phyloP scores from a whole-genome alignment of 2,797 vertebrate species.

The Poeciliopsis gracilis region DNA sequence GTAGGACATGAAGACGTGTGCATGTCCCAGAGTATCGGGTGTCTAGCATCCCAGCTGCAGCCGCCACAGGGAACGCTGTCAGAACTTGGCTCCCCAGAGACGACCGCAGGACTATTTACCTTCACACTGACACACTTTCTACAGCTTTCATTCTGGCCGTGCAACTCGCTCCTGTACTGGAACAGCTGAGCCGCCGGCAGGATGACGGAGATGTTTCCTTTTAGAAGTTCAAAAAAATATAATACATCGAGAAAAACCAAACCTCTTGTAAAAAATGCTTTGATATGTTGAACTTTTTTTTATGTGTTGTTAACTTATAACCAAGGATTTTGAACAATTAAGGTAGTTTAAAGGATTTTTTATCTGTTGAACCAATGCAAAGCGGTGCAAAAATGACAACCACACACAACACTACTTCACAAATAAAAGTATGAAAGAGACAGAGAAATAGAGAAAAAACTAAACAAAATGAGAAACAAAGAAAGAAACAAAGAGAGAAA shows the following conservation, averaged over 20 bases:
- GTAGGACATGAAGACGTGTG: not conserved
- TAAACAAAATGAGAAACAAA: too few species aligned
- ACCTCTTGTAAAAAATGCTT: not conserved
- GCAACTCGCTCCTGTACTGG: not conserved
- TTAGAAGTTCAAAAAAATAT: not conserved
- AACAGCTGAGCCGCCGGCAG: slow-evolving; percentile 51
- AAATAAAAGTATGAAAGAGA: not conserved
- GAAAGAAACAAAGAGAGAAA: too few species aligned
- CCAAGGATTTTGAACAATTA: not conserved
- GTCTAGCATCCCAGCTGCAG: slow-evolving; percentile 9
- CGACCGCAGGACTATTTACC: slow-evolving; percentile 18
- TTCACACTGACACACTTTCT: slow-evolving; percentile 17
- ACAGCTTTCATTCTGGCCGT: slow-evolving; percentile 28
- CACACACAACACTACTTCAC: not conserved
- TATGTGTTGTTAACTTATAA: not conserved
- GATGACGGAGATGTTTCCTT: slow-evolving; percentile 45
- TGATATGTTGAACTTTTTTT: not conserved
- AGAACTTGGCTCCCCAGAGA: slow-evolving; percentile 7
- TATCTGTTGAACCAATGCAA: not conserved
- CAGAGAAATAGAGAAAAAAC: not conserved
- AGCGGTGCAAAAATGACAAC: not conserved
- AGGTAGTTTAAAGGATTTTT: not conserved
- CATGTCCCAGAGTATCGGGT: slow-evolving; percentile 17
- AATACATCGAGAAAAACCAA: not conserved
- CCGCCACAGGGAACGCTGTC: slow-evolving; percentile 36